Base-by-base conservation (phyloP, 2,888 invertebrate genomes). In the Drosophila lacicola region DNA sequence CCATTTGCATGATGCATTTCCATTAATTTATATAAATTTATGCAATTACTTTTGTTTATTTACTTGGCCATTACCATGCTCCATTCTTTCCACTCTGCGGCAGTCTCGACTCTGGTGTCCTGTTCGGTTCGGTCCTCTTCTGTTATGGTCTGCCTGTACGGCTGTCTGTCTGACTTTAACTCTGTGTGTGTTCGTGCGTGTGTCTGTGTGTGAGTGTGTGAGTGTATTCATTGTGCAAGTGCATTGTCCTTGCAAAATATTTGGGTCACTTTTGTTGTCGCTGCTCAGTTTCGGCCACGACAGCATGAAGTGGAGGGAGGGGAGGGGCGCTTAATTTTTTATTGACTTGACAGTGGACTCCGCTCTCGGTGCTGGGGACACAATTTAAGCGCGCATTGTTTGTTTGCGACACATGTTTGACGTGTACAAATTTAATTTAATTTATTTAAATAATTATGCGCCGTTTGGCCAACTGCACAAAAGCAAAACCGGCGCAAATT, bases 361-460 rank as follows among this genome's bases (percentile, higher is more conserved):
- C 10, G 64, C 36, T 17, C 37, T 8, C 37, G 29, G 41, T 21
- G 42, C 65, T 21, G 72, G 74, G 51, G 69, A 69, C 81, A 78
- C 87, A 87, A 85, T 88, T 84, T 86, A 72, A 88, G 77, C 68
- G 69, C 63, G 87, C 76, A 87, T 85, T 85, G 85, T 88, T 85
- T 85, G 85, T 88, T 82, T 85, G 74, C 80, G 74, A 88, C 89
- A 88, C 85, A 86, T 89, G 88, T 85, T 89, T 89, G 89, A 89
- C 89, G 82, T 89, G 78, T 85, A 86, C 89, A 88, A 86, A 89
- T 86, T 86, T 86, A 86, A 86, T 89, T 89, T 78, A 80, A 89
- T 86, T 86, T 88, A 89, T 86, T 89, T 86, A 82, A 86, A 88
- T 86, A 89, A 89, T 89, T 86, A 89, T 86, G 80, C 70, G 78